A percentile compares a stretch with the other conserved stretches of the same genome.
phyloP scores from a whole-genome alignment of 1,140 invertebrate species.

The Cyphomyrmex costatus region DNA sequence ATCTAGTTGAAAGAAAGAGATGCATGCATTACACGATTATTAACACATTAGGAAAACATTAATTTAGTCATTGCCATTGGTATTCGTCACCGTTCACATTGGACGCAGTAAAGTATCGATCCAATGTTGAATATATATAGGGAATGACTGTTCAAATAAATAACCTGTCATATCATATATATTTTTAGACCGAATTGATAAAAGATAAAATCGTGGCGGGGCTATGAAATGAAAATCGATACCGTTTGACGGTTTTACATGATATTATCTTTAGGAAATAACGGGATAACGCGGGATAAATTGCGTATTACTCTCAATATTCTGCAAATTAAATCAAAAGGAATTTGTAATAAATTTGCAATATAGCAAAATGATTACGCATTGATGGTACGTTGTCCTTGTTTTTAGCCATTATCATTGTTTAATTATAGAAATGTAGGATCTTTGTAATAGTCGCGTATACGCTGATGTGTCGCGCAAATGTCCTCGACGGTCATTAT shows the following conservation, averaged over 20 bases:
- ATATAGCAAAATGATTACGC: conserved; percentile 14
- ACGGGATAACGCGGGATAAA: conserved; percentile 21
- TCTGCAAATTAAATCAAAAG: conserved; percentile 14
- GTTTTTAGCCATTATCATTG: conserved; percentile 1
- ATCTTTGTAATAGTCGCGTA: no score
- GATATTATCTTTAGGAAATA: conserved; percentile 33
- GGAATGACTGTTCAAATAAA: conserved; percentile 53
- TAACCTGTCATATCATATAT: conserved; percentile 47
- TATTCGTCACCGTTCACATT: conserved; percentile 32
- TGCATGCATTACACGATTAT: conserved; percentile 69
- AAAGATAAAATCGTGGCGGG: conserved; percentile 44
- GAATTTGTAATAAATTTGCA: conserved; percentile 33
- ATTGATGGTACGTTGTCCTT: not conserved
- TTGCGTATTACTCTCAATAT: conserved; percentile 20
- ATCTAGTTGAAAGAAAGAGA: conserved; percentile 48
- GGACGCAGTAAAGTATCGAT: conserved; percentile 5
- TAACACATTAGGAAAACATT: conserved; percentile 29
- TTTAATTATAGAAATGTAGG: not conserved
- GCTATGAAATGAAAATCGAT: conserved; percentile 48
- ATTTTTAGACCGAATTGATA: conserved; percentile 57
- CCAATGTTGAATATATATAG: conserved; percentile 30
- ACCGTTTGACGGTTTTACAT: conserved; percentile 36
- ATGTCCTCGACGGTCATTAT: not conserved
- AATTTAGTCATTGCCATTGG: conserved; percentile 28
- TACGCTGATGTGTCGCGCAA: not conserved